Conservation (phyloP, 2,797 vertebrate species). For the Sebastes diploproa region DNA sequence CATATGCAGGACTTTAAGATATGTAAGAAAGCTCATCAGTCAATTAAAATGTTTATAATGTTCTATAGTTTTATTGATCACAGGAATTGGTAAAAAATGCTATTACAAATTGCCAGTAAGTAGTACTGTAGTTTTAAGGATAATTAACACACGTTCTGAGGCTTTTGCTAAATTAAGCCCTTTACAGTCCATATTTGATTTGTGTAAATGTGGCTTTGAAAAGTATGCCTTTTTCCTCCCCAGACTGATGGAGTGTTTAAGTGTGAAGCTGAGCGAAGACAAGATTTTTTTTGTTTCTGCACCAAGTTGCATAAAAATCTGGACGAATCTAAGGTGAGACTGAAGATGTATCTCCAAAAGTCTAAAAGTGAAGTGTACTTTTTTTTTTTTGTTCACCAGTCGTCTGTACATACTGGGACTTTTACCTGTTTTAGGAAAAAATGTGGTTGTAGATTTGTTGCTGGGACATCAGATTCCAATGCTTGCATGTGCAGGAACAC, state of each 20-base stretch:
- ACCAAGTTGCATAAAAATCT: constrained; percentile 29
- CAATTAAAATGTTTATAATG: background rate
- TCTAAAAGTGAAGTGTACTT: constrained; percentile 20
- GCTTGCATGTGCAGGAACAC: constrained; percentile 61
- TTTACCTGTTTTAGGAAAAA: constrained; percentile 37
- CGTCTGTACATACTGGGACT: constrained; percentile 40
- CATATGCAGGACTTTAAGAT: background rate
- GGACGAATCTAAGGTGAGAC: constrained; percentile 40
- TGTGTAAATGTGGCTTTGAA: background rate
- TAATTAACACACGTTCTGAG: background rate
- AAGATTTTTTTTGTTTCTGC: constrained; percentile 44
- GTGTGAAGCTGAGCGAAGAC: constrained; percentile 18
- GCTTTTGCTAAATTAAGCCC: background rate
- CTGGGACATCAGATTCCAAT: constrained; percentile 43
- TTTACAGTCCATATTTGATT: background rate
- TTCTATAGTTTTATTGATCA: background rate
- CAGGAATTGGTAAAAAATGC: background rate
- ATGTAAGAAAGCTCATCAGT: background rate
- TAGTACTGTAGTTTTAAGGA: background rate
- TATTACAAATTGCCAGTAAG: background rate
- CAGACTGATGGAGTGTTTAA: constrained; percentile 20
- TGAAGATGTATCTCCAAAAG: constrained; percentile 15
- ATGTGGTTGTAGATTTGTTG: constrained; percentile 48
- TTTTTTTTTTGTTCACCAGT: constrained; percentile 24
- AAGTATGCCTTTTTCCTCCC: background rate